Base-by-base conservation (phyloP, 2,113 vertebrate genomes). In the Pagrus major region DNA sequence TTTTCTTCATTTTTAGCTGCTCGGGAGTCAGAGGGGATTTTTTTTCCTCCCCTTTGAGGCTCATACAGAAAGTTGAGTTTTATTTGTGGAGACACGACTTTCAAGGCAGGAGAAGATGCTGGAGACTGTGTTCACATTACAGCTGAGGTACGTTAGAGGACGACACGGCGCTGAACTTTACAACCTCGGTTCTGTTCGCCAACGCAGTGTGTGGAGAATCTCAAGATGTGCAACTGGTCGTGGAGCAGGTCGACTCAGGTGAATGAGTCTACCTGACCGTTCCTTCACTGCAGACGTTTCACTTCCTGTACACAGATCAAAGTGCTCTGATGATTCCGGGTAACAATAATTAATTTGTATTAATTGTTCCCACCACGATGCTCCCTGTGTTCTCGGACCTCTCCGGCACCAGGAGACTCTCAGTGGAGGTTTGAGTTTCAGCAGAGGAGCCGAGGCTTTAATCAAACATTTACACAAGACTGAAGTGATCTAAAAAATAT, bases 381-480 rank as follows among this genome's bases (percentile, higher is more conserved):
- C 35, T 41, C 35, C n/a, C n/a, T n/a, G n/a, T n/a, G n/a, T n/a
- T 3, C 27, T n/a, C 1, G 52, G 47, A 42, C 61, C 39, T 14
- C 39, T 6, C 16, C 9, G 27, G 49, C 9, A 29, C 18, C 55
- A 1, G 16, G 6, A 2, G 6, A 4, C 56, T 42, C 20, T 46
- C 46, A 44, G 44, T 15, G 2, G 66, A 70, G 31, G 31, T 67
- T 29, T 42, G 35, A 41, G 4, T 52, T 54, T n/a, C 23, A 52
- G 47, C 55, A 6, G 55, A 61, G 21, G 46, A 33, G 25, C 44
- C 18, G 4, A 61, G 23, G 37, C 27, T 16, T 29, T 14, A 41
- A 39, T 72, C 52, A 80, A 67, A 73, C 61, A 67, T 72, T 72
- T 66, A 72, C 29, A 18, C 16, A 6, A 51, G 41, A 80, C 37